A percentile compares a stretch with the other conserved stretches of the same genome.
Conservation (phyloP, 2,888 invertebrate species). For the Chrysolina americana region DNA sequence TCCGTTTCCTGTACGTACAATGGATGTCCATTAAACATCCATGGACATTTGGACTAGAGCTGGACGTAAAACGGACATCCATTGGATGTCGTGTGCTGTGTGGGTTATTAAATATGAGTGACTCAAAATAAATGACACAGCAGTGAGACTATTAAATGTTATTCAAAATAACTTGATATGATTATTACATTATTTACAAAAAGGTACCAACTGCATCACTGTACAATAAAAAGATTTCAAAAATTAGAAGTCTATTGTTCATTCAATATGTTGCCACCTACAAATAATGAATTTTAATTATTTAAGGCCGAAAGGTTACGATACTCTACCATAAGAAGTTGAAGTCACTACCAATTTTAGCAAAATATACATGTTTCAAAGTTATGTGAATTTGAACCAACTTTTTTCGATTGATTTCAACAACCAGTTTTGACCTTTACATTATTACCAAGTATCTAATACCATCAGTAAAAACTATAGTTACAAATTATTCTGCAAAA, state of each 20-base stretch:
- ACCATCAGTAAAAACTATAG: no score
- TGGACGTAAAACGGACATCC: no score
- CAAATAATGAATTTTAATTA: background rate
- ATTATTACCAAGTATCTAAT: no score
- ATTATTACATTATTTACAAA: constrained; percentile 18
- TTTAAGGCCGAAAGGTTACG: background rate
- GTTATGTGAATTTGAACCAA: no score
- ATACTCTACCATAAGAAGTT: no score
- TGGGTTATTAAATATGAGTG: background rate
- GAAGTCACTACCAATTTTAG: background rate
- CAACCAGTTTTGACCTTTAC: no score
- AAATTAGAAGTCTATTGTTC: background rate
- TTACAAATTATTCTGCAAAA: no score
- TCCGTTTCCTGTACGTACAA: no score
- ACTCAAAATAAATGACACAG: background rate
- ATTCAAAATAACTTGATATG: constrained; percentile 19
- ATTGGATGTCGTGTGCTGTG: no score
- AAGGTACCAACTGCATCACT: constrained; percentile 9
- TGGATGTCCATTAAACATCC: no score
- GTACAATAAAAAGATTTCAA: constrained; percentile 15
- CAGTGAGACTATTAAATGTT: background rate
- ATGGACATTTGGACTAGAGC: no score
- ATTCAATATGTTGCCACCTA: constrained; percentile 5
- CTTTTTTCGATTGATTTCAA: no score
- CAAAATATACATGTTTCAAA: background rate